Conservation (phyloP, 2,113 vertebrate genomes). For the Perca schrenkii region DNA sequence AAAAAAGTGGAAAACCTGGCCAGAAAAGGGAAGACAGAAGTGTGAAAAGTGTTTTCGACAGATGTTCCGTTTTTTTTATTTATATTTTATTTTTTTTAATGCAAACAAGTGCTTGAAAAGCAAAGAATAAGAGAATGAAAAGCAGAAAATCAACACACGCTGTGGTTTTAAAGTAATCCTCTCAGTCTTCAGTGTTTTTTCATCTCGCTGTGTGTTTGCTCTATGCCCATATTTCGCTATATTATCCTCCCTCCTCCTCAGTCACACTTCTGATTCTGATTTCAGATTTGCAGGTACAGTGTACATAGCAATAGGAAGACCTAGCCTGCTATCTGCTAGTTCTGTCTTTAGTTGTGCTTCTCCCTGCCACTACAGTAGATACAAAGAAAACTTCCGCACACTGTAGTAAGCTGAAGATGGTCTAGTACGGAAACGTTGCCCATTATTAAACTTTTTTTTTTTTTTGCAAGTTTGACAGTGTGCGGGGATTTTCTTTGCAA, state of each 20-base stretch:
- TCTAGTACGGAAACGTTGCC: no score
- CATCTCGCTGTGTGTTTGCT: constrained; percentile 33
- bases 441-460: no score
- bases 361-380: constrained; percentile 31
- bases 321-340: constrained; percentile 34
- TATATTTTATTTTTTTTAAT: neutral
- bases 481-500: no score
- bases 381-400: no score
- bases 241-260: constrained; percentile 28
- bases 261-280: neutral
- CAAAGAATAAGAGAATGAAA: constrained; percentile 7
- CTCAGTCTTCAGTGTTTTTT: constrained; percentile 23
- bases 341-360: constrained; percentile 58
- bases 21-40: constrained; percentile 19
- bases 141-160: constrained; percentile 2
- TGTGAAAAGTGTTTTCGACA: neutral
- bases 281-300: no score
- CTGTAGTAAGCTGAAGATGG: no score
- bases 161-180: constrained; percentile 7
- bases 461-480: no score
- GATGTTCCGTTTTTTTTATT: neutral
- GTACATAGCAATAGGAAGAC: constrained; percentile 4
- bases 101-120: neutral
- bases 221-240: constrained; percentile 9
- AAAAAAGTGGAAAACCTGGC: constrained; percentile 19